A percentile compares a stretch with the other conserved stretches of the same genome.
Evolutionary conservation across 1,140 invertebrate species (phyloP).

Genomic region (Helicoverpa zea): DNA sequence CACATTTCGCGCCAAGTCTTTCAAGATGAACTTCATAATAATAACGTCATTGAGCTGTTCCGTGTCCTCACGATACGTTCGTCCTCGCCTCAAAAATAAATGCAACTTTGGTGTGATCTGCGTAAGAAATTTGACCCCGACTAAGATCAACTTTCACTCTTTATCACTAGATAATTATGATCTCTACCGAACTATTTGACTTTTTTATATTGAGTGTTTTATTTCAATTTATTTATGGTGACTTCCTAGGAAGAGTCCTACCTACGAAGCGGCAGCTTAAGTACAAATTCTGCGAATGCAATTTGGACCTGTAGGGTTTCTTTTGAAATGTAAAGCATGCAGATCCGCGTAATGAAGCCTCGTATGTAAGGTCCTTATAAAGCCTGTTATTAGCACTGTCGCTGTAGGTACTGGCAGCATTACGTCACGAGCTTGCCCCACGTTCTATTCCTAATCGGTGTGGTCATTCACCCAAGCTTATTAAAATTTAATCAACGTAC

Average conservation of each 20-base stretch:
- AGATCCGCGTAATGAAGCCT: constrained; percentile 21
- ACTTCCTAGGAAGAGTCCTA: neutral
- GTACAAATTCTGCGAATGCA: constrained; percentile 19
- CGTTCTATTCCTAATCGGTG: constrained; percentile 63
- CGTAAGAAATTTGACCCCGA: too few species aligned
- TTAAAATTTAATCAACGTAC: constrained; percentile 50
- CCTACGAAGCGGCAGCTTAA: neutral
- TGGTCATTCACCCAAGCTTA: constrained; percentile 67
- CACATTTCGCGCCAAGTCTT: too few species aligned
- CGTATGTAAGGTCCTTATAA: constrained; percentile 55
- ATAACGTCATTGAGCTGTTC: too few species aligned
- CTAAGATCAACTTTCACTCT: too few species aligned
- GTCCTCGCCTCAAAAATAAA: too few species aligned
- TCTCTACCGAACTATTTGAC: too few species aligned
- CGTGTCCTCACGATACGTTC: too few species aligned
- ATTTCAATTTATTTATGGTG: neutral
- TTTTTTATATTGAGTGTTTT: too few species aligned
- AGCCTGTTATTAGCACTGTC: constrained; percentile 52
- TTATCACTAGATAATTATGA: too few species aligned
- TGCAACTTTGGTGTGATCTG: too few species aligned
- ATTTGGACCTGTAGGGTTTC: constrained; percentile 14
- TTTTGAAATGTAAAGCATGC: constrained; percentile 11
- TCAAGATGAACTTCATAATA: too few species aligned
- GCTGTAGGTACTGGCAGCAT: constrained; percentile 20
- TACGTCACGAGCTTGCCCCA: constrained; percentile 55